phyloP scores from a whole-genome alignment of 2,888 invertebrate genomes.

The Leptogaster cylindrica region DNA sequence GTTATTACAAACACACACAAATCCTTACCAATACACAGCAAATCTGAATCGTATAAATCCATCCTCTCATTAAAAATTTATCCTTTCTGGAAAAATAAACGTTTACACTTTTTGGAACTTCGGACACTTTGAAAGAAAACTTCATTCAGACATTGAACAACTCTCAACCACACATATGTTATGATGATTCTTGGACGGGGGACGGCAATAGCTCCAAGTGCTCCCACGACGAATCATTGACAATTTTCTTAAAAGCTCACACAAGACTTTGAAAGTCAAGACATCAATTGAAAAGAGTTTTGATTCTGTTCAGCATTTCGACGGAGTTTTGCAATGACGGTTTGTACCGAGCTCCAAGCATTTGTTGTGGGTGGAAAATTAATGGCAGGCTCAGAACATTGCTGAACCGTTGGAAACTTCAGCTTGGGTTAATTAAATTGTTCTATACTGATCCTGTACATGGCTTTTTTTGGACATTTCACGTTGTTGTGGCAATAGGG shows the following conservation, averaged over 20 bases:
- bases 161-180: not conserved
- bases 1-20: too few species aligned
- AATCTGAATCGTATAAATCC: constrained; percentile 6
- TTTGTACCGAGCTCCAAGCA: not conserved
- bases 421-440: constrained; percentile 26
- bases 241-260: constrained; percentile 15
- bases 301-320: not conserved
- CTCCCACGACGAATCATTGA: not conserved
- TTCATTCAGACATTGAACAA: not conserved
- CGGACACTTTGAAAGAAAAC: not conserved
- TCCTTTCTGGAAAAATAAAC: not conserved
- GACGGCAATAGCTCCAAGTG: too few species aligned
- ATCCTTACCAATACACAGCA: constrained; percentile 20
- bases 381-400: constrained; percentile 20
- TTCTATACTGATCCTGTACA: constrained; percentile 4
- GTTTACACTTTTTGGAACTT: not conserved
- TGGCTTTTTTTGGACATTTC: constrained; percentile 11
- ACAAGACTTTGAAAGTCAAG: not conserved
- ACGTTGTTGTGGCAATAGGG: not conserved
- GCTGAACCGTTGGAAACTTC: not conserved
- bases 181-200: too few species aligned
- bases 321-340: not conserved
- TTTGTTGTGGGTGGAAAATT: constrained; percentile 26
- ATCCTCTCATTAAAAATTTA: constrained; percentile 11
- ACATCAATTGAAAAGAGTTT: constrained; percentile 21